These are phyloP conservation scores for Pteronotus mesoamericanus DNA, from an alignment of 2,797 vertebrate genomes.

Conservation along the genomic window DNA sequence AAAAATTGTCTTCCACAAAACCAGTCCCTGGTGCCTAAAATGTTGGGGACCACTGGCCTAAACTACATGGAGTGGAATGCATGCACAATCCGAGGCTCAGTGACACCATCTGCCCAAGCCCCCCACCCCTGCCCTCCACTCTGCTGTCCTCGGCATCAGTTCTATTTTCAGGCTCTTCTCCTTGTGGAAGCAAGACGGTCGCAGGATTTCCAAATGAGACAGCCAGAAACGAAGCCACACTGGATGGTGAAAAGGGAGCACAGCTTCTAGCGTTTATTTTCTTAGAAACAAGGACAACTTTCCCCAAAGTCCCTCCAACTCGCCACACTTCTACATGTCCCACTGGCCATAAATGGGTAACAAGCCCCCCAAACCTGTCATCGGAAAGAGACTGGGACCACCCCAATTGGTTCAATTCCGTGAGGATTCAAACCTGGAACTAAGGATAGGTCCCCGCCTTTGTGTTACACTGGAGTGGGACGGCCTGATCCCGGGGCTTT, in stretches of 20 bases:
- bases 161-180: neutral
- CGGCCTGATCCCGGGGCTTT: neutral
- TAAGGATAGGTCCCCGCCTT: neutral
- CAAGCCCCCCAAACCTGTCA: neutral
- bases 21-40: no score
- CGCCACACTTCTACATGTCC: rapidly evolving
- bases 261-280: neutral
- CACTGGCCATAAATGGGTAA: neutral
- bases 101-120: neutral
- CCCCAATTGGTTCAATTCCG: neutral
- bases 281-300: neutral
- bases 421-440: neutral
- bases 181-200: neutral
- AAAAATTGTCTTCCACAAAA: no score
- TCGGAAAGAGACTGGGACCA: neutral
- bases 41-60: neutral
- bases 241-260: neutral
- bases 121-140: neutral
- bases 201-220: neutral
- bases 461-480: rapidly evolving
- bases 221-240: neutral
- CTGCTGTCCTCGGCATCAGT: neutral
- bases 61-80: neutral
- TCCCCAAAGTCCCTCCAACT: neutral
- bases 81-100: neutral